Base-by-base conservation (phyloP, 2,888 invertebrate species). In the Thereva unica region DNA sequence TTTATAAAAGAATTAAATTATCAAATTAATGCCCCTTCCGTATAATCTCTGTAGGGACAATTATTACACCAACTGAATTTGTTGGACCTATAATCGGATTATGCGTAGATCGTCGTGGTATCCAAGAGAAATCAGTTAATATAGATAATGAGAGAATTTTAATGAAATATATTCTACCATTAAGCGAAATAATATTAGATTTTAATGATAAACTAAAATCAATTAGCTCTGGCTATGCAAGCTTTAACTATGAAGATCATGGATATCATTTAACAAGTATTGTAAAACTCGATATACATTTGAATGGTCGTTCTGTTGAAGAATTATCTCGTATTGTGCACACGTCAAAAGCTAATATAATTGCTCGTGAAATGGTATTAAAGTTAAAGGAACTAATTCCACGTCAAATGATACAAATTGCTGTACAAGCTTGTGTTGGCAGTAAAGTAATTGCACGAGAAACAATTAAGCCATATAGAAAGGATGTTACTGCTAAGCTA, bases 121-220 rank as follows among this genome's bases (percentile, higher is more conserved):
- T 85, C 1, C 80, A 80, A 68, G 74, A 76, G 70, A 84, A 86
- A 66, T 88, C 88, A 0, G 85, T 89, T 0, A 89, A 91, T 70
- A 90, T 97, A 37, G 97, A 97, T 77, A 88, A 92, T 70, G 85
- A 86, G 41, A 86, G 94, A 76, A 83, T 95, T 0, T 85, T 97
- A 82, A 78, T 97, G 77, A 90, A 91, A 73, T 95, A 90, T 76
- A 82, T 89, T 44, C 80, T 99, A 59, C 98, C 98, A 0, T 82
- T 99, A 5, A 93, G 91, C 73, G 98, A 99, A 84, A 91, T 98
- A 37, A 89, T 98, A 9, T 82, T 96, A 6, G 97, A 98, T 80
- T 98, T 99, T 79, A 96, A 96, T 76, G 97, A 98, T 77, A 85
- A 86, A 4, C 82, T 97, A 2, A 98, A 98, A 80, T 89, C 92